phyloP scores from a whole-genome alignment of 2,113 vertebrate genomes.

The Psephotus haematonotus region DNA sequence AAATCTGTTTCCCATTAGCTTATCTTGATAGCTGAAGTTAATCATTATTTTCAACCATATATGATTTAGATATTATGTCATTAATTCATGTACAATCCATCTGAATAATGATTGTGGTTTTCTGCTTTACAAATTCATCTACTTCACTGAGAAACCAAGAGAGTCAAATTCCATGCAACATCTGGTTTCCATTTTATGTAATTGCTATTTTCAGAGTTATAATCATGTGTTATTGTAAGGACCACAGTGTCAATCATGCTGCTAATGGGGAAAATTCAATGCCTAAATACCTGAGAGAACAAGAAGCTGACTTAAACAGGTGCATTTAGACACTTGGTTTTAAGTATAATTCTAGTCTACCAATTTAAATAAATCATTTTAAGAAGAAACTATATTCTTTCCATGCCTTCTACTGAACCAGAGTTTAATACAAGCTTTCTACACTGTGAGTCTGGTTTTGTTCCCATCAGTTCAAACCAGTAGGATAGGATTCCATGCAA shows the following conservation, averaged over 20 bases:
- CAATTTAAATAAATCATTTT: slow-evolving; percentile 84
- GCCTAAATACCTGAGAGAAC: slow-evolving; percentile 84
- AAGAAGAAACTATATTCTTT: slow-evolving; percentile 78
- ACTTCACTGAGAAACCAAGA: slow-evolving; percentile 84
- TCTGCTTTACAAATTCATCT: slow-evolving; percentile 88
- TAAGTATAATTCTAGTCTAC: slow-evolving; percentile 78
- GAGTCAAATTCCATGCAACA: slow-evolving; percentile 83
- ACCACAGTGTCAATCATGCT: slow-evolving; percentile 88
- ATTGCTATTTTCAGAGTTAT: slow-evolving; percentile 90
- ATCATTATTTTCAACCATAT: slow-evolving; percentile 84
- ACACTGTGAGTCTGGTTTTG: neutral
- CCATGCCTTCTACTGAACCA: slow-evolving; percentile 62
- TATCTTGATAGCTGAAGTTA: slow-evolving; percentile 84
- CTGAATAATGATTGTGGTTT: slow-evolving; percentile 88
- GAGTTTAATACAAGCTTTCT: slow-evolving; percentile 57
- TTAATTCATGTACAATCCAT: slow-evolving; percentile 88
- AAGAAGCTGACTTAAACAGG: slow-evolving; percentile 83
- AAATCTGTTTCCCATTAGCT: slow-evolving; percentile 82
- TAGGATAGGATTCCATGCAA: neutral
- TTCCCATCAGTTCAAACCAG: neutral
- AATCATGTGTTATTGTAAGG: slow-evolving; percentile 93
- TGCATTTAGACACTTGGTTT: slow-evolving; percentile 79
- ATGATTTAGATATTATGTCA: slow-evolving; percentile 91
- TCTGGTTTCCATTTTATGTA: slow-evolving; percentile 90
- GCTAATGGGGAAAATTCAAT: slow-evolving; percentile 83